Conservation (phyloP, 2,113 vertebrate species). For the Neodon shergylaensis region DNA sequence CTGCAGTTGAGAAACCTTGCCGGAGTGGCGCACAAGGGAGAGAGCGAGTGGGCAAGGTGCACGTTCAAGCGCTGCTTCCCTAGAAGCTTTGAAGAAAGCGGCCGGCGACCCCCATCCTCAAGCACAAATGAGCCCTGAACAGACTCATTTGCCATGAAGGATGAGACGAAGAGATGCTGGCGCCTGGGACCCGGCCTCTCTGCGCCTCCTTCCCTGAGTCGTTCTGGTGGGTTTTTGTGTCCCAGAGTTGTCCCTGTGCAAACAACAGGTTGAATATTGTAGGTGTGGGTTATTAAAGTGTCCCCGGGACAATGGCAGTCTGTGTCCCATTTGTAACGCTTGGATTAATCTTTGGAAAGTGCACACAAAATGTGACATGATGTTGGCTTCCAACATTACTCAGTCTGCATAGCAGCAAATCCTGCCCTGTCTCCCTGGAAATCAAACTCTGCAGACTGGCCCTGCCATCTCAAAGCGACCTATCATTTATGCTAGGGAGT, state of each 20-base stretch:
- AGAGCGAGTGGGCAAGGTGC: not conserved
- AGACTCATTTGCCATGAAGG: slow-evolving; percentile 72
- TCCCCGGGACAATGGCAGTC: slow-evolving; percentile 96
- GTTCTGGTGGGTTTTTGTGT: slow-evolving; percentile 86
- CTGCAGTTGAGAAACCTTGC: slow-evolving; percentile 1
- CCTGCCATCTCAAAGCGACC: slow-evolving; percentile 51
- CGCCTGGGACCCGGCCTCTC: slow-evolving; percentile 84
- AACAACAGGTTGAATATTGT: slow-evolving; percentile 99
- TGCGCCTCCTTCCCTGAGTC: slow-evolving; percentile 63
- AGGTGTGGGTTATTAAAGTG: slow-evolving; percentile 99
- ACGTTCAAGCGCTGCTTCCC: not conserved
- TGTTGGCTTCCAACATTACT: slow-evolving; percentile 92
- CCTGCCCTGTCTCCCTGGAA: slow-evolving; percentile 93
- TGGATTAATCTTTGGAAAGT: slow-evolving; percentile 91
- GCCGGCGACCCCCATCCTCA: slow-evolving; percentile 55
- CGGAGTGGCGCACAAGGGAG: not conserved
- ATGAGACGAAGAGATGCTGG: slow-evolving; percentile 78
- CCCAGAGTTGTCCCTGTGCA: slow-evolving; percentile 93
- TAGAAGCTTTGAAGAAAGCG: slow-evolving; percentile 61
- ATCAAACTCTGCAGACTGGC: slow-evolving; percentile 80
- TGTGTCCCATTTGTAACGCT: slow-evolving; percentile 99
- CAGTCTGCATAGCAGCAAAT: slow-evolving; percentile 96
- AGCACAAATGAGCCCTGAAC: slow-evolving; percentile 54
- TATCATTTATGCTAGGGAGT: not conserved
- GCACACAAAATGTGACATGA: slow-evolving; percentile 91